phyloP scores from a whole-genome alignment of 2,888 invertebrate species.

The Mesorhabditis sp. region DNA sequence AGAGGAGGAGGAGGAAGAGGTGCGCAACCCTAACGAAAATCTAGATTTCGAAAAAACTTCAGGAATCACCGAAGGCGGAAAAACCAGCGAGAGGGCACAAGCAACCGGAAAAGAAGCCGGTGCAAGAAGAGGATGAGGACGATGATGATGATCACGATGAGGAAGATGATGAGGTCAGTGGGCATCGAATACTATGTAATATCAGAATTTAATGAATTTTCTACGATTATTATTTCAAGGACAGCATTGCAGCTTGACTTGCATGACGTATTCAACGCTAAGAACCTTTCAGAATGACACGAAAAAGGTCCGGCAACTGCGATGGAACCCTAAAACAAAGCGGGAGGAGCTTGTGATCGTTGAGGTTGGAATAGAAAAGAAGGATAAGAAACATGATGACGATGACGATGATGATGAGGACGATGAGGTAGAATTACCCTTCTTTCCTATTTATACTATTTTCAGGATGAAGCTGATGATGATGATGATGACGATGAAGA shows the following conservation, averaged over 20 bases:
- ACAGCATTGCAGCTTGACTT: too few species aligned
- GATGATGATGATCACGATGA: slow-evolving; percentile 19
- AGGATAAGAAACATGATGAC: slow-evolving; percentile 21
- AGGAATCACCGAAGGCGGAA: slow-evolving; percentile 10
- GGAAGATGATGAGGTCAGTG: slow-evolving; percentile 15
- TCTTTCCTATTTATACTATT: neutral
- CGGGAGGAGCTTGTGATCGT: neutral
- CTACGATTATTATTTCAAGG: too few species aligned
- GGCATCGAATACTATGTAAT: too few species aligned
- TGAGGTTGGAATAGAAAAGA: slow-evolving; percentile 1
- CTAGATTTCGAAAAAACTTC: slow-evolving; percentile 10
- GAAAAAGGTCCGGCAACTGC: neutral
- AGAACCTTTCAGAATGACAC: neutral
- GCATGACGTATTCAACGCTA: too few species aligned
- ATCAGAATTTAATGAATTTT: too few species aligned
- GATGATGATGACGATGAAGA: slow-evolving; percentile 26
- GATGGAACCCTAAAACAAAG: neutral
- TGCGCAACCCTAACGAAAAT: slow-evolving; percentile 14
- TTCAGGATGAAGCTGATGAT: slow-evolving; percentile 16
- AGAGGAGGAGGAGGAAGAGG: slow-evolving; percentile 13
- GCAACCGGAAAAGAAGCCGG: slow-evolving; percentile 11
- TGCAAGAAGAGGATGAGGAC: slow-evolving; percentile 19
- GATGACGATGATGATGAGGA: slow-evolving; percentile 26
- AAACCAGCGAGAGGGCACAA: neutral
- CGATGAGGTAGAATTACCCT: slow-evolving; percentile 2